phyloP scores from a whole-genome alignment of 2,797 vertebrate genomes.

The Cercopithecus neglectus region DNA sequence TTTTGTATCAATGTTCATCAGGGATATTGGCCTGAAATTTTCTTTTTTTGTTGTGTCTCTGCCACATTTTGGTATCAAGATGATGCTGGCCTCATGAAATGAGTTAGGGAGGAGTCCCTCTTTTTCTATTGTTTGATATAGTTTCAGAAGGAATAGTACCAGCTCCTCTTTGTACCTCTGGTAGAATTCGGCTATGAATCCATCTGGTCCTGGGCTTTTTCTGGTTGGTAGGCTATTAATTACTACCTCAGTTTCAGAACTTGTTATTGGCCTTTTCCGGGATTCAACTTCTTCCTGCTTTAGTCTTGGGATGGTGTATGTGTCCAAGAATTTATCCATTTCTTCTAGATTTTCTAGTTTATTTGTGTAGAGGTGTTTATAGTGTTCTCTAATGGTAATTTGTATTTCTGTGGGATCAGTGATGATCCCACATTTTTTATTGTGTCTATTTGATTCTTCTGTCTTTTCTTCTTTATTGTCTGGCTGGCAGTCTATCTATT shows the following conservation, averaged over 20 bases:
- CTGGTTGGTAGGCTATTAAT: neutral
- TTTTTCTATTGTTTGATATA: neutral
- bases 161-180: neutral
- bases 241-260: neutral
- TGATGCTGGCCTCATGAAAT: neutral
- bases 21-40: neutral
- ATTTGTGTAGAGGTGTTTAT: neutral
- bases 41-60: neutral
- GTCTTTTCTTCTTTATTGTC: neutral
- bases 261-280: neutral
- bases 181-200: neutral
- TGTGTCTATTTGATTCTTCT: neutral
- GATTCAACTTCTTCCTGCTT: neutral
- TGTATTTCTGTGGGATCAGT: neutral
- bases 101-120: neutral
- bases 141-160: neutral
- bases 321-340: neutral
- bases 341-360: neutral
- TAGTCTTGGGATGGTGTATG: neutral
- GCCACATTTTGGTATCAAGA: neutral
- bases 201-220: neutral
- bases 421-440: neutral
- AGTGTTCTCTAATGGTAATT: neutral
- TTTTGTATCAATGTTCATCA: neutral
- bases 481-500: neutral